phyloP scores from a whole-genome alignment of 2,888 invertebrate species.

The Tortricodes alternella region DNA sequence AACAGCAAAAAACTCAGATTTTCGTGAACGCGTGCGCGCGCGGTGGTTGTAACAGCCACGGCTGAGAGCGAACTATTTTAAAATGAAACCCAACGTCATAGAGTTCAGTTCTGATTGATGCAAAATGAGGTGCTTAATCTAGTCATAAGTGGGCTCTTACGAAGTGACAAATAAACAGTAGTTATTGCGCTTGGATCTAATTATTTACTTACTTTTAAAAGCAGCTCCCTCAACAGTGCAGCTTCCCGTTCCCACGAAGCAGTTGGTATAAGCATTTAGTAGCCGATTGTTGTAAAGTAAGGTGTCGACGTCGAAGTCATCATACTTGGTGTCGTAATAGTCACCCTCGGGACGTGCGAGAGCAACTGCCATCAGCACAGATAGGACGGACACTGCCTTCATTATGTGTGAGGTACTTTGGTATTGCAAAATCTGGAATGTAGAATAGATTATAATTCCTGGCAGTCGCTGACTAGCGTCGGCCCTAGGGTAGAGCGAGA shows the following conservation, averaged over 20 bases:
- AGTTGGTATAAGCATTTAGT: constrained; percentile 41
- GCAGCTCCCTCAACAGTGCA: constrained; percentile 55
- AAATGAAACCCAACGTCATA: no score
- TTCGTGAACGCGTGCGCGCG: no score
- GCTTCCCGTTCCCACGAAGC: constrained; percentile 47
- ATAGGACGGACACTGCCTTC: constrained; percentile 46
- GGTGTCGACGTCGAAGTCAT: constrained; percentile 47
- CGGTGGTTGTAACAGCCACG: no score
- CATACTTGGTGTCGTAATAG: constrained; percentile 46
- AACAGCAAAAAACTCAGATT: no score
- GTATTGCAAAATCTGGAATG: neutral
- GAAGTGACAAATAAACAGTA: no score
- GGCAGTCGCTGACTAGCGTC: no score
- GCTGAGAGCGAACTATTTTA: no score
- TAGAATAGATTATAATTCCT: neutral
- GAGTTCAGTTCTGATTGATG: no score
- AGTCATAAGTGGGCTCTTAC: no score
- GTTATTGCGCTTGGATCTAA: no score
- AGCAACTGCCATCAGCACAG: constrained; percentile 38
- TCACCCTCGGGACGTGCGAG: constrained; percentile 42
- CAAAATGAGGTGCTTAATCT: no score
- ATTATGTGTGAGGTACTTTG: constrained; percentile 43
- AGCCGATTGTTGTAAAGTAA: constrained; percentile 42
- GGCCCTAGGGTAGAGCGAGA: no score
- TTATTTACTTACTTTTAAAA: constrained; percentile 48